These are phyloP conservation scores for Clupea harengus DNA, from an alignment of 2,113 vertebrate genomes.

Conservation along the genomic window DNA sequence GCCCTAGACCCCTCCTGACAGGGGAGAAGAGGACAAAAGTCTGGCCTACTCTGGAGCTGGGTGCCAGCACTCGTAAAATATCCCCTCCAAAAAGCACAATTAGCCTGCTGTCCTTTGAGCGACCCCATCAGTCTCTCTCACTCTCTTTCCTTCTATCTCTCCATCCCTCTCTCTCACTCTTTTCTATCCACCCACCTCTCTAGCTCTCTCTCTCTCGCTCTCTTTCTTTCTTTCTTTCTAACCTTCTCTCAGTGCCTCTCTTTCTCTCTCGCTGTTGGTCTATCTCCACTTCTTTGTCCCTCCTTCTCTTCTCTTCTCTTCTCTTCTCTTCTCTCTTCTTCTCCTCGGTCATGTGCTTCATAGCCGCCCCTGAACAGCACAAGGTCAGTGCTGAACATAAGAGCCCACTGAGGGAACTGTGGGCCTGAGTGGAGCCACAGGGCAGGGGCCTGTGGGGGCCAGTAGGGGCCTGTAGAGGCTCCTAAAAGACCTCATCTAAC, in stretches of 20 bases:
- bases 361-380: too few relatives aligned
- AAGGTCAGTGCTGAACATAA: too few relatives aligned
- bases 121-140: not conserved
- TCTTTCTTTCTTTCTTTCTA: not conserved
- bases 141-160: not conserved
- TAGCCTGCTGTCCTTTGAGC: constrained; percentile 18
- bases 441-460: not conserved
- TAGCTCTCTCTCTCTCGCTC: not conserved
- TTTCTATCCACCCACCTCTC: not conserved
- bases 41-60: not conserved
- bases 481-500: constrained; percentile 10
- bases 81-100: constrained; percentile 30
- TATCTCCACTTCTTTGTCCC: too few relatives aligned
- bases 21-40: constrained; percentile 21
- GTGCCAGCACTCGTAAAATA: constrained; percentile 31
- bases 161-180: not conserved
- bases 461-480: not conserved
- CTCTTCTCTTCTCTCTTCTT: too few relatives aligned
- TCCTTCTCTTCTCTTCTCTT: too few relatives aligned
- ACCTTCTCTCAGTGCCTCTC: not conserved
- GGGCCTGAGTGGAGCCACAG: not conserved
- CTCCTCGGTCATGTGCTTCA: too few relatives aligned
- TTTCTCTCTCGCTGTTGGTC: not conserved
- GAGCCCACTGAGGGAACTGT: not conserved
- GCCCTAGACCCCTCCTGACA: not conserved